Evolutionary conservation across 2,888 invertebrate species (phyloP).

Genomic region (Erebia ligea): DNA sequence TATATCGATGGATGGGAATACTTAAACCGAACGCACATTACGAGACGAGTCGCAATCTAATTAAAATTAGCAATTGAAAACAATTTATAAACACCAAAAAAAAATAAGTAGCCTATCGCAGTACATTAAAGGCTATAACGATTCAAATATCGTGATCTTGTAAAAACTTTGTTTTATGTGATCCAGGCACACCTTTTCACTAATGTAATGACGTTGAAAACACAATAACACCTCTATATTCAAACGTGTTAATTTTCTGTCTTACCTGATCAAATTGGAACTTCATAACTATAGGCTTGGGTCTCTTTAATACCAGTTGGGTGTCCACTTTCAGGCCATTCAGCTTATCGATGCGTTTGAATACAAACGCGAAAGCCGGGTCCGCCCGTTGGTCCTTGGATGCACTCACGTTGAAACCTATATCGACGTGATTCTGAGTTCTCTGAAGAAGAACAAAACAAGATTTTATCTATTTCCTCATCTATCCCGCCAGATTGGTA

Average conservation of each 20-base stretch:
- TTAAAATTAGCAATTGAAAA: too few relatives aligned
- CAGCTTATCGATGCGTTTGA: constrained; percentile 84
- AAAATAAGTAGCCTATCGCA: too few relatives aligned
- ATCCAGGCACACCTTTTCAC: too few relatives aligned
- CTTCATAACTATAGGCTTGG: constrained; percentile 85
- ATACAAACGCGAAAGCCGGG: constrained; percentile 85
- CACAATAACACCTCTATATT: neutral
- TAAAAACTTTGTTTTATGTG: too few relatives aligned
- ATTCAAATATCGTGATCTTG: too few relatives aligned
- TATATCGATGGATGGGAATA: too few relatives aligned
- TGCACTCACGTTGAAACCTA: constrained; percentile 87
- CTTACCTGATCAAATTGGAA: constrained; percentile 81
- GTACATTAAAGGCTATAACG: too few relatives aligned
- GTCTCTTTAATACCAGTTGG: constrained; percentile 84
- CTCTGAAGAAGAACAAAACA: constrained; percentile 70
- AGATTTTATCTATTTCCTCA: neutral
- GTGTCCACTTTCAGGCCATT: constrained; percentile 85
- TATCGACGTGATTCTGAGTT: constrained; percentile 88
- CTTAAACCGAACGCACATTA: too few relatives aligned
- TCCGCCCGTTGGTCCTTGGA: constrained; percentile 83
- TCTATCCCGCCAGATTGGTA: too few relatives aligned
- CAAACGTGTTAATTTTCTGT: neutral
- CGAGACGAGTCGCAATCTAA: too few relatives aligned
- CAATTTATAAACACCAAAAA: too few relatives aligned
- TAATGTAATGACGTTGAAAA: too few relatives aligned